Base-by-base conservation (phyloP, 2,888 invertebrate species). In the Cheilosia vernalis region DNA sequence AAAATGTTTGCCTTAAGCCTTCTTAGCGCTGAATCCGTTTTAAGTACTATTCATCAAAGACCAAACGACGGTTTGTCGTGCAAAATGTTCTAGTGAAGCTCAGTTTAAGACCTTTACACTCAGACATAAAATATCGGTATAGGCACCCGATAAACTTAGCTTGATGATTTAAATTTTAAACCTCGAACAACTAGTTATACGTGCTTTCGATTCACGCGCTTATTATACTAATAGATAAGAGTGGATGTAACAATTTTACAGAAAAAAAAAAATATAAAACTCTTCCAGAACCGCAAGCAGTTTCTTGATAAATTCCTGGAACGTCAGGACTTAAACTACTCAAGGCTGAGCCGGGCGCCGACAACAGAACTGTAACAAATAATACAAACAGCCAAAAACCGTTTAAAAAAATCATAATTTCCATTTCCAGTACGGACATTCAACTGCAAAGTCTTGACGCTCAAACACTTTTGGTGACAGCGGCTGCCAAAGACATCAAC, bases 361-460 rank as follows among this genome's bases (percentile, higher is more conserved):
- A 77, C 85, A 44, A 21, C 76, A 2, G 85, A 85, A 72, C 51
- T 85, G 85, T 85, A 77, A 79, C 17, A 13, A 4, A 47, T 15
- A 42, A 4, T 21, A n/a, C n/a, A 33, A n/a, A 30, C n/a, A 30
- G 9, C 6, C 9, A 33, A 17, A 33, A 13, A 47, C 2, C 4
- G 4, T 27, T 19, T 0, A 27, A 55, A 27, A 55, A n/a, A 21
- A 40, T 6, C 9, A 10, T 7, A n/a, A n/a, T 6, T 61, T n/a
- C 0, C 44, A 58, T 17, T 33, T 77, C 2, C 55, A 89, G 93
- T 64, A 88, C 91, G 88, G 94, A 94, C 86, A 94, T 94, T 76
- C 94, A 94, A 63, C 89, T 95, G 49, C 94, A 94, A 91, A 93
- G 93, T 88, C 91, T 95, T 64, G 94, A 95, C 90, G 94, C 94